Conservation (phyloP, 2,113 vertebrate genomes). For the Agelaius phoeniceus region DNA sequence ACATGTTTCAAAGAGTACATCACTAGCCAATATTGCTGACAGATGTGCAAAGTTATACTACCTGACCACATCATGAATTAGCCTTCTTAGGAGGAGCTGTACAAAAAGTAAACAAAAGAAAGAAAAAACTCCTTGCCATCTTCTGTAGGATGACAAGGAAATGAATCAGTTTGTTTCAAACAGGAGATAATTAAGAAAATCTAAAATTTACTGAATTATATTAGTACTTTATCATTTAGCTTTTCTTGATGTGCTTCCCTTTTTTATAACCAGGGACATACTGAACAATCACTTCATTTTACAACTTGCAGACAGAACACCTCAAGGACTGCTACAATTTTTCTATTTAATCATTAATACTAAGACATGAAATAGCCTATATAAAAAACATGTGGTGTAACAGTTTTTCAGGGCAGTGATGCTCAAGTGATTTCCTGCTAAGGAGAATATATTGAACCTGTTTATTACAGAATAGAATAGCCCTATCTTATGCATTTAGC, state of each 20-base stretch:
- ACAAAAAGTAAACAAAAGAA: constrained; percentile 30
- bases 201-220: constrained; percentile 37
- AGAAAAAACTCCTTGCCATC: constrained; percentile 54
- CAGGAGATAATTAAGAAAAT: constrained; percentile 46
- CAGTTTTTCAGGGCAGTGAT: neutral
- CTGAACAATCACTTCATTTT: neutral
- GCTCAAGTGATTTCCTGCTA: neutral
- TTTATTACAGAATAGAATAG: neutral
- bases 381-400: neutral
- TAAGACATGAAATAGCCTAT: neutral
- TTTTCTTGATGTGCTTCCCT: neutral
- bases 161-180: constrained; percentile 58
- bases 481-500: neutral
- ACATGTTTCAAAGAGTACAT: constrained; percentile 47
- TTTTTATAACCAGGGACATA: neutral
- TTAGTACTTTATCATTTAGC: neutral
- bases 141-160: constrained; percentile 49
- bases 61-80: constrained; percentile 65
- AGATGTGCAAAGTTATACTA: constrained; percentile 40
- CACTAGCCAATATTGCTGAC: constrained; percentile 45
- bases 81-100: constrained; percentile 37
- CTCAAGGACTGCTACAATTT: neutral
- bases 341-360: neutral
- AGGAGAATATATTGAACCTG: neutral
- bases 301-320: neutral